phyloP scores from a whole-genome alignment of 2,113 vertebrate genomes.

The Mesembrinibis cayennensis region DNA sequence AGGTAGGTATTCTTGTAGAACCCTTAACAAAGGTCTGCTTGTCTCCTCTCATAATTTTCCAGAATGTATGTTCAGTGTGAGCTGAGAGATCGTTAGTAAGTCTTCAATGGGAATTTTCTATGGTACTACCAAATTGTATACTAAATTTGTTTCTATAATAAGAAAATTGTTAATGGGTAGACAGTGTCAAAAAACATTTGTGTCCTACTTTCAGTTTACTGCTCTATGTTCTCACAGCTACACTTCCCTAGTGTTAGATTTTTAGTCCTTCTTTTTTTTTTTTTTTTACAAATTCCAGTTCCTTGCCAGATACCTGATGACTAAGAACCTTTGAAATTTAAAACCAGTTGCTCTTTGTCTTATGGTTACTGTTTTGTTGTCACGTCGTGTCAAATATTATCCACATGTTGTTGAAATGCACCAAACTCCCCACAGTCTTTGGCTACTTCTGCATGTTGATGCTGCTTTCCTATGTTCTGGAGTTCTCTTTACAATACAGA shows the following conservation, averaged over 20 bases:
- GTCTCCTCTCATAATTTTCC: neutral
- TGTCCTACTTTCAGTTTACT: neutral
- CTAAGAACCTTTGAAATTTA: neutral
- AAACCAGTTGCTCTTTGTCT: neutral
- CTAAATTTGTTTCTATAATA: neutral
- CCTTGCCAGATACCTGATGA: neutral
- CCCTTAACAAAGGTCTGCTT: neutral
- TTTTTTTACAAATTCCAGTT: neutral
- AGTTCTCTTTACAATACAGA: neutral
- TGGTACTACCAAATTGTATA: neutral
- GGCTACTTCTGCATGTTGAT: neutral
- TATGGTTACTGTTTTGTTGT: neutral
- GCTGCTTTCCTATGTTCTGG: neutral
- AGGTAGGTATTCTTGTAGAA: neutral
- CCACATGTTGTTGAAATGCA: neutral
- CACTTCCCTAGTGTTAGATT: neutral
- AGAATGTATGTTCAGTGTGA: neutral
- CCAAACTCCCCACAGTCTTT: neutral
- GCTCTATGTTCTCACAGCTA: neutral
- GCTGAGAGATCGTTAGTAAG: neutral
- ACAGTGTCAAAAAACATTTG: neutral
- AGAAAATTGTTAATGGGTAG: neutral
- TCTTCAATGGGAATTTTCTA: neutral
- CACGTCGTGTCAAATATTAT: neutral
- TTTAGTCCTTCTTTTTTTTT: neutral